Conservation (phyloP, 2,797 vertebrate genomes). For the Protonibea diacanthus region DNA sequence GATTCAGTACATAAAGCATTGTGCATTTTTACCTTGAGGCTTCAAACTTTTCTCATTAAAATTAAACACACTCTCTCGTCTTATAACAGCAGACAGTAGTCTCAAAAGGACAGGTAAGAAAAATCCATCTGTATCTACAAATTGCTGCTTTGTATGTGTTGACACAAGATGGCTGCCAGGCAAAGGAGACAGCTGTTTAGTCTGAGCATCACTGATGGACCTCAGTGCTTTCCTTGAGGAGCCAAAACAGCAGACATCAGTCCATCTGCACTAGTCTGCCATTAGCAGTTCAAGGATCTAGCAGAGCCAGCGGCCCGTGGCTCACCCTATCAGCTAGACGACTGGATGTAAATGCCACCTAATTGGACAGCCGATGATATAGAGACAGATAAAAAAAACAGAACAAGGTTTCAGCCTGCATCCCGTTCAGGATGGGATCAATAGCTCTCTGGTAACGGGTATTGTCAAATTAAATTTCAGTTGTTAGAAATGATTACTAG, state of each 20-base stretch:
- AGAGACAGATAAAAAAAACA: conserved; percentile 76
- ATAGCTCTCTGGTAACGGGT: conserved; percentile 80
- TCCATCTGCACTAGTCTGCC: conserved; percentile 74
- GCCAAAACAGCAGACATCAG: conserved; percentile 61
- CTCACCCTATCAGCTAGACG: conserved; percentile 57
- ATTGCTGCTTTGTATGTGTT: conserved; percentile 49
- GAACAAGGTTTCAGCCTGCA: conserved; percentile 67
- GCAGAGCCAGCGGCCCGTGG: conserved; percentile 42
- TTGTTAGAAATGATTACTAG: conserved; percentile 85
- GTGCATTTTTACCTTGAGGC: conserved; percentile 41
- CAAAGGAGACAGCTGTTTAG: conserved; percentile 68
- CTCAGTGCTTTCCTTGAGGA: conserved; percentile 64
- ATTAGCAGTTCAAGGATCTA: conserved; percentile 75
- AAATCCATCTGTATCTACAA: conserved; percentile 53
- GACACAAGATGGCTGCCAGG: conserved; percentile 68
- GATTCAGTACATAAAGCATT: conserved; percentile 26
- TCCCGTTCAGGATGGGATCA: conserved; percentile 74
- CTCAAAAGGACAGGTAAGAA: conserved; percentile 35
- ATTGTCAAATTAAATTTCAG: conserved; percentile 85
- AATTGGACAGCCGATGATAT: conserved; percentile 71
- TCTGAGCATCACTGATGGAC: conserved; percentile 59
- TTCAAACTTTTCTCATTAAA: conserved; percentile 49
- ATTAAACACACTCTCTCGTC: conserved; percentile 30
- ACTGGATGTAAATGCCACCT: conserved; percentile 72
- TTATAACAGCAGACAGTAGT: conserved; percentile 35